phyloP scores from a whole-genome alignment of 2,797 vertebrate genomes.

The Protosalanx chinensis region DNA sequence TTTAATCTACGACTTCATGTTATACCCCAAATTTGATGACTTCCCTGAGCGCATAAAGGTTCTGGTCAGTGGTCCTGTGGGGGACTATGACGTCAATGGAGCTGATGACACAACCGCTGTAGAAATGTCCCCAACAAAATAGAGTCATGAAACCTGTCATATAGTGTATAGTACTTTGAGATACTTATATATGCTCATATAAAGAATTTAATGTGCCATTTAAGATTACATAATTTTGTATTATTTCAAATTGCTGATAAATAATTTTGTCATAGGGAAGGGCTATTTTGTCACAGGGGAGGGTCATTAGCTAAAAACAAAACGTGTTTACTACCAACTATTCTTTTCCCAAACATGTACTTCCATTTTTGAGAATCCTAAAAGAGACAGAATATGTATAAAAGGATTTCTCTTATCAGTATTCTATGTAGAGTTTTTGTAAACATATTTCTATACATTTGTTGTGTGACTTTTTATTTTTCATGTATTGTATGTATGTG shows the following conservation, averaged over 20 bases:
- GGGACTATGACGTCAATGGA: conserved; percentile 87
- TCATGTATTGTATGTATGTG: conserved; percentile 59
- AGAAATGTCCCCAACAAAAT: conserved; percentile 91
- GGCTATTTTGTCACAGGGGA: conserved; percentile 28
- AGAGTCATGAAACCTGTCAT: conserved; percentile 27
- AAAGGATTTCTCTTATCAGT: conserved; percentile 56
- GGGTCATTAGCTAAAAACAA: conserved; percentile 35
- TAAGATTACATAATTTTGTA: conserved; percentile 39
- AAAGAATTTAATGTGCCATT: conserved; percentile 37
- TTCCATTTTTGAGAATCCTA: conserved; percentile 14
- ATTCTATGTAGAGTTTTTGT: conserved; percentile 66
- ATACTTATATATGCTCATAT: conserved; percentile 51
- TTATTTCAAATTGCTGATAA: conserved; percentile 38
- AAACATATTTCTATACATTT: conserved; percentile 55
- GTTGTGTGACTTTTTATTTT: conserved; percentile 49
- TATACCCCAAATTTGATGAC: conserved; percentile 83
- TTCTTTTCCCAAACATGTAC: conserved; percentile 32
- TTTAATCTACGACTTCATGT: conserved; percentile 90
- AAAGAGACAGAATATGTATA: conserved; percentile 28
- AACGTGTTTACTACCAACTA: conserved; percentile 35
- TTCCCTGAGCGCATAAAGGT: conserved; percentile 88
- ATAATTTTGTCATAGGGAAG: conserved; percentile 13
- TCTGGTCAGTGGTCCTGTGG: conserved; percentile 86
- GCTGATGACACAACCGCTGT: conserved; percentile 80
- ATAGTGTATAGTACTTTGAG: conserved; percentile 24